Evolutionary conservation across 2,888 invertebrate species (phyloP).

Genomic region (Plusia festucae): DNA sequence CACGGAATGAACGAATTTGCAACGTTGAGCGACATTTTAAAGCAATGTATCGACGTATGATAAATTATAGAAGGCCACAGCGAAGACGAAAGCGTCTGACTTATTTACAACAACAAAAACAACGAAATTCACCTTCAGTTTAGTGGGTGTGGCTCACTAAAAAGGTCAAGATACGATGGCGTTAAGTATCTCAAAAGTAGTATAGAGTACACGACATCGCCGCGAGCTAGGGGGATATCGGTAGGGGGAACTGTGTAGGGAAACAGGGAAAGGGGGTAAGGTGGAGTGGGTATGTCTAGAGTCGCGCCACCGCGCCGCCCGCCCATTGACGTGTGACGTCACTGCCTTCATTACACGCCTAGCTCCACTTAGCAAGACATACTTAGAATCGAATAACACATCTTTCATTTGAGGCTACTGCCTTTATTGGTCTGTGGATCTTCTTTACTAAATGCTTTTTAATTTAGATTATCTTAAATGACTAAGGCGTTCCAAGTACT

Average conservation of each 20-base stretch:
- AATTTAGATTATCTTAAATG: not conserved
- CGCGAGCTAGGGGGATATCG: slow-evolving; percentile 14
- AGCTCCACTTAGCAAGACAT: slow-evolving; percentile 28
- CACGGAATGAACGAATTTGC: too few relatives aligned
- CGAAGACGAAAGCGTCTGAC: not conserved
- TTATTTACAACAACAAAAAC: not conserved
- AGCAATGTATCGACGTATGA: too few relatives aligned
- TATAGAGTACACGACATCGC: slow-evolving; percentile 36
- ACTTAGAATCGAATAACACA: slow-evolving; percentile 24
- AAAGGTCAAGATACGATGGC: slow-evolving; percentile 21
- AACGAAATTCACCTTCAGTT: not conserved
- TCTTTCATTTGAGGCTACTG: slow-evolving; percentile 21
- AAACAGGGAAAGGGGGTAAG: slow-evolving; percentile 20
- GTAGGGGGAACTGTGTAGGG: slow-evolving; percentile 24
- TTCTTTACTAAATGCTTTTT: slow-evolving; percentile 2
- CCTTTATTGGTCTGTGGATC: slow-evolving; percentile 21
- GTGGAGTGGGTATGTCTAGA: slow-evolving; percentile 55
- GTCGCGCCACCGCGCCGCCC: slow-evolving; percentile 67
- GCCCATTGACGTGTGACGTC: slow-evolving; percentile 73
- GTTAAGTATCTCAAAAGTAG: slow-evolving; percentile 26
- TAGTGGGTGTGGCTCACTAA: slow-evolving; percentile 19
- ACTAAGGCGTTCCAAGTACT: not conserved
- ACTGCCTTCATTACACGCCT: slow-evolving; percentile 44
- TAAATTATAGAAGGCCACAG: too few relatives aligned
- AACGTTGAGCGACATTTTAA: too few relatives aligned